phyloP scores from a whole-genome alignment of 2,888 invertebrate species.

The Thelaira solivaga region DNA sequence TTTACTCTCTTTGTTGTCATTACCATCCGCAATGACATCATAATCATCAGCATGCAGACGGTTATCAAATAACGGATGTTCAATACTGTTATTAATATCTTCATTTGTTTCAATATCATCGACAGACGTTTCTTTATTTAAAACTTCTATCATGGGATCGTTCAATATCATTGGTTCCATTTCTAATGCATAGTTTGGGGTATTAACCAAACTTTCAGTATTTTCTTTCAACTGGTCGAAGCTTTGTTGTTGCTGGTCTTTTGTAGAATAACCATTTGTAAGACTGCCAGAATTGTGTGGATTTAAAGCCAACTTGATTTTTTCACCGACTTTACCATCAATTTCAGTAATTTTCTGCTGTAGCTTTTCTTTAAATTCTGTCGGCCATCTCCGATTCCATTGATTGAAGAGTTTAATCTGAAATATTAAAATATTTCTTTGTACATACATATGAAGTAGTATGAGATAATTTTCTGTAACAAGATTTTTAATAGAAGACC shows the following conservation, averaged over 20 bases:
- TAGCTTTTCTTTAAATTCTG: slow-evolving; percentile 84
- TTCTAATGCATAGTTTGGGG: slow-evolving; percentile 29
- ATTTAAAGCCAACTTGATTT: slow-evolving; percentile 75
- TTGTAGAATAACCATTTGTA: slow-evolving; percentile 39
- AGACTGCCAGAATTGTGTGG: slow-evolving; percentile 33
- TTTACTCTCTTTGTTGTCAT: slow-evolving; percentile 64
- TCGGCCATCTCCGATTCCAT: slow-evolving; percentile 89
- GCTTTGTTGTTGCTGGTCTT: neutral
- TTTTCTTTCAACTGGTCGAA: slow-evolving; percentile 13
- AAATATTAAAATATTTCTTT: slow-evolving; percentile 62
- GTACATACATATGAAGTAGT: neutral
- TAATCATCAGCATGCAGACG: slow-evolving; percentile 4
- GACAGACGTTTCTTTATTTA: slow-evolving; percentile 71
- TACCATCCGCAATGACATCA: slow-evolving; percentile 44
- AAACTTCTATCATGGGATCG: slow-evolving; percentile 68
- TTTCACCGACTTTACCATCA: slow-evolving; percentile 85
- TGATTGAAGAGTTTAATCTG: slow-evolving; percentile 89
- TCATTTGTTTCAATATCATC: slow-evolving; percentile 66
- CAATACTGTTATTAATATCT: slow-evolving; percentile 30
- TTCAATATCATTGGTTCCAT: slow-evolving; percentile 56
- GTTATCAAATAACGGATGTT: slow-evolving; percentile 39
- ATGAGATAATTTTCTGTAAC: no score
- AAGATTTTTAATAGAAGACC: no score
- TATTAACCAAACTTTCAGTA: slow-evolving; percentile 10
- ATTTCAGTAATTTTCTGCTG: slow-evolving; percentile 84